phyloP scores from a whole-genome alignment of 2,888 invertebrate species.

The Eucera pruinosa region DNA sequence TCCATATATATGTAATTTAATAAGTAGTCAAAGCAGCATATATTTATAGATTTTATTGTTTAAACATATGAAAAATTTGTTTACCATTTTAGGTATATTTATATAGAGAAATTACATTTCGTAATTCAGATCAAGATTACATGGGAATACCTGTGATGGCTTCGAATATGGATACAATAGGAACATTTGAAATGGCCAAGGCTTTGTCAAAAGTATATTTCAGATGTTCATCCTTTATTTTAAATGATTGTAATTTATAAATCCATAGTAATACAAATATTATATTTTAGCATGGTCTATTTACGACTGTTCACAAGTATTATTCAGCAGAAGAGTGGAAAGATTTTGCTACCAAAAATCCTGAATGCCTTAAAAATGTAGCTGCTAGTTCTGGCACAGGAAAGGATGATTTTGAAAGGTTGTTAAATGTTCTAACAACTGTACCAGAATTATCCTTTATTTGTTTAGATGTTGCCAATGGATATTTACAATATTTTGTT shows the following conservation, averaged over 20 bases:
- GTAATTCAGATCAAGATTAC: slow-evolving; percentile 93
- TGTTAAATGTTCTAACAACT: slow-evolving; percentile 88
- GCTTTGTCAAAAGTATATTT: slow-evolving; percentile 90
- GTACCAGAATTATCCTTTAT: slow-evolving; percentile 91
- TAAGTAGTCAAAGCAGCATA: neutral
- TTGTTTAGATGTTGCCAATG: slow-evolving; percentile 97
- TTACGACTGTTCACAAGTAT: slow-evolving; percentile 97
- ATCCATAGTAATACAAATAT: no score
- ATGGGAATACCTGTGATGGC: slow-evolving; percentile 95
- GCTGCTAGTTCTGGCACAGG: slow-evolving; percentile 96
- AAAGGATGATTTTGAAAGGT: slow-evolving; percentile 91
- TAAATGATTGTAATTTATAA: no score
- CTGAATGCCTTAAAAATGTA: slow-evolving; percentile 88
- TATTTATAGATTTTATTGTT: no score
- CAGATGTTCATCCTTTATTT: no score
- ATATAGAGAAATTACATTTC: slow-evolving; percentile 91
- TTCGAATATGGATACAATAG: slow-evolving; percentile 98
- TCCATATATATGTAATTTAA: neutral
- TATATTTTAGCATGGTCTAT: slow-evolving; percentile 89
- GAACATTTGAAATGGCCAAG: slow-evolving; percentile 96
- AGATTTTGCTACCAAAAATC: slow-evolving; percentile 89
- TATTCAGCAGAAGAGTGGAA: slow-evolving; percentile 93
- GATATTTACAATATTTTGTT: slow-evolving; percentile 97
- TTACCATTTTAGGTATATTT: slow-evolving; percentile 90
- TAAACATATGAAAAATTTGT: neutral